phyloP scores from a whole-genome alignment of 2,113 vertebrate genomes.

The Equus przewalskii region DNA sequence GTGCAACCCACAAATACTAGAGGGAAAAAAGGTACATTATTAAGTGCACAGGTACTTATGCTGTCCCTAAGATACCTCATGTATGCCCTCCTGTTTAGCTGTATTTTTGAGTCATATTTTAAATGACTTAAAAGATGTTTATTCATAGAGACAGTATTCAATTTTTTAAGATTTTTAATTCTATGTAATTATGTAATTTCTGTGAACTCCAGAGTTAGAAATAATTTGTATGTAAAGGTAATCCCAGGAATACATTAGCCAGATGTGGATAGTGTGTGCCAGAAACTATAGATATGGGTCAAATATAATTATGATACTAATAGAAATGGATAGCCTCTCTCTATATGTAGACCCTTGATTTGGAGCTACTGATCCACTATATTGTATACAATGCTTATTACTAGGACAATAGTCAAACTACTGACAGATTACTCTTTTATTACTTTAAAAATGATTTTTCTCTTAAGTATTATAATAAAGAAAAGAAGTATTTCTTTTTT shows the following conservation, averaged over 20 bases:
- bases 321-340: neutral
- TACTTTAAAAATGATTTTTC: conserved; percentile 17
- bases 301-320: neutral
- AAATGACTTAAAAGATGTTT: conserved; percentile 1
- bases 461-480: neutral
- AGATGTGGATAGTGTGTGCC: neutral
- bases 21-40: neutral
- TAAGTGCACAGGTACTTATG: neutral
- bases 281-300: neutral
- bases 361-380: neutral
- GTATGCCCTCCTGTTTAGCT: neutral
- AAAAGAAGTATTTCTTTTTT: neutral
- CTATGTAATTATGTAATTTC: neutral
- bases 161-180: neutral
- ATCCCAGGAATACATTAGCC: neutral
- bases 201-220: conserved; percentile 37
- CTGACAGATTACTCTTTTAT: neutral
- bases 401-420: neutral
- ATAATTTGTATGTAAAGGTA: neutral
- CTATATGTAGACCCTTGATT: neutral
- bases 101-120: conserved; percentile 4
- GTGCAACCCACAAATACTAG: neutral
- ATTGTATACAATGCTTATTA: conserved; percentile 22
- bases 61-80: neutral
- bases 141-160: neutral